phyloP scores from a whole-genome alignment of 2,888 invertebrate species.

The Parascotia fuliginaria region DNA sequence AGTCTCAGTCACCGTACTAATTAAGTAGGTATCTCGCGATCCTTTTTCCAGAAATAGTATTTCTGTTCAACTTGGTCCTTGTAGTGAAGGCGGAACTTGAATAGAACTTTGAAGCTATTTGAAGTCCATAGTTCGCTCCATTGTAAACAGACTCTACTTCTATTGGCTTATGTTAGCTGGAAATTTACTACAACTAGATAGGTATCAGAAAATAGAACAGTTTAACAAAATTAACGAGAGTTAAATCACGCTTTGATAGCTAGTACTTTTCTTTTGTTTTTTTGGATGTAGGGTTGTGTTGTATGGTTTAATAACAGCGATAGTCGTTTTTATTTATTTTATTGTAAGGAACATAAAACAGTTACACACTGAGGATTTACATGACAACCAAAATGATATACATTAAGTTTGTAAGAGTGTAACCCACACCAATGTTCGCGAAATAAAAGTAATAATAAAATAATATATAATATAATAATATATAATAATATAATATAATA shows the following conservation, averaged over 20 bases:
- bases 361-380: no score
- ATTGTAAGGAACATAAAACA: no score
- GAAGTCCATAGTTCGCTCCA: constrained; percentile 22
- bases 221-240: not conserved
- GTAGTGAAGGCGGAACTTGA: constrained; percentile 32
- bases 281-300: not conserved
- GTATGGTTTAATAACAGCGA: no score
- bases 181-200: constrained; percentile 2
- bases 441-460: no score
- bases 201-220: not conserved
- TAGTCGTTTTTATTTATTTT: no score
- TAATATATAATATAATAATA: no score
- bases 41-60: constrained; percentile 21
- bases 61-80: constrained; percentile 26
- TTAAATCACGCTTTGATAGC: not conserved
- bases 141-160: constrained; percentile 20
- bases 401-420: no score
- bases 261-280: not conserved
- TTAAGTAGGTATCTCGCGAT: constrained; percentile 26
- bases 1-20: not conserved
- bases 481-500: no score
- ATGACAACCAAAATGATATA: no score
- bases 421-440: no score
- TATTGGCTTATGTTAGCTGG: constrained; percentile 10
- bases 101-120: constrained; percentile 36